phyloP scores from a whole-genome alignment of 2,797 vertebrate genomes.

The Gambusia yucatana region DNA sequence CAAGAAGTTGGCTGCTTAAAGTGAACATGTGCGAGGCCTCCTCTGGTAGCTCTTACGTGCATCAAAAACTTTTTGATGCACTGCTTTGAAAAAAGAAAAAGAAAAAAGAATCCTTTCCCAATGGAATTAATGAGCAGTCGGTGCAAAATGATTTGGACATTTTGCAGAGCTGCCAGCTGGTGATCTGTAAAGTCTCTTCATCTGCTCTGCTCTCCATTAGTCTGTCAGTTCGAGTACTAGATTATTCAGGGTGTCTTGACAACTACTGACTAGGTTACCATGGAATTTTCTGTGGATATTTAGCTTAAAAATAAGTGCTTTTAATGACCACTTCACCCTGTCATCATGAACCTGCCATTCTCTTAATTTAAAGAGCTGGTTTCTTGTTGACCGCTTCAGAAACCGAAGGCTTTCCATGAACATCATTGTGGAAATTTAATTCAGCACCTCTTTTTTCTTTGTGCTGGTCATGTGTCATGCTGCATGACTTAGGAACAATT shows the following conservation, averaged over 20 bases:
- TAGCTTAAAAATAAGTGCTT: neutral
- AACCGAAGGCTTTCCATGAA: neutral
- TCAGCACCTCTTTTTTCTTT: too few species aligned
- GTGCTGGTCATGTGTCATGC: neutral
- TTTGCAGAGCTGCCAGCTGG: slow-evolving; percentile 1
- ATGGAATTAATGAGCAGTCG: slow-evolving; percentile 13
- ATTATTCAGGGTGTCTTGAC: slow-evolving; percentile 1
- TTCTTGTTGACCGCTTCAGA: neutral
- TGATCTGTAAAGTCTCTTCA: slow-evolving; percentile 13
- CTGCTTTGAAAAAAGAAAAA: neutral
- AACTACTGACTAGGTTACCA: slow-evolving; percentile 13
- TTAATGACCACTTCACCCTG: neutral
- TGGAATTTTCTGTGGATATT: slow-evolving; percentile 4
- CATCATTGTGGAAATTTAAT: slow-evolving; percentile 4
- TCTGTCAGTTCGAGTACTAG: slow-evolving; percentile 6
- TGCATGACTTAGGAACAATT: neutral
- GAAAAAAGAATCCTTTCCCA: neutral
- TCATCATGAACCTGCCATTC: neutral
- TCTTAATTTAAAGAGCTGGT: neutral
- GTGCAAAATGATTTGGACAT: slow-evolving; percentile 8
- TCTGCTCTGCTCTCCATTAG: slow-evolving; percentile 13
- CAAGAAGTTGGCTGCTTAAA: neutral
- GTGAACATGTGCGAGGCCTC: neutral
- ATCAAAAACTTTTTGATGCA: slow-evolving; percentile 1
- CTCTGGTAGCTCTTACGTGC: slow-evolving; percentile 9